These are phyloP conservation scores for Hyalella azteca DNA, from an alignment of 2,888 invertebrate genomes.

Conservation along the genomic window DNA sequence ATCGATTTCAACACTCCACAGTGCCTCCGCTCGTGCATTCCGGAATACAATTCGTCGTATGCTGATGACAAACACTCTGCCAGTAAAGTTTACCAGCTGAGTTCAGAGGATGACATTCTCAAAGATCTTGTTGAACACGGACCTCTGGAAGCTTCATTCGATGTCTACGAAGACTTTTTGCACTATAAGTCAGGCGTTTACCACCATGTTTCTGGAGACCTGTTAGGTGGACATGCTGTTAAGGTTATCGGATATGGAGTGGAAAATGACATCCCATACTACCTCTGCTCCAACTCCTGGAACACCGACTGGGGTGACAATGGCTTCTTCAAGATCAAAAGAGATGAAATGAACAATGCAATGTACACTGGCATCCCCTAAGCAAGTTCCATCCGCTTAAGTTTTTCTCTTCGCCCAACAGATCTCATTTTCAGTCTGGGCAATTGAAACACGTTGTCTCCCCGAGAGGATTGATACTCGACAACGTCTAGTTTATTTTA, in stretches of 20 bases:
- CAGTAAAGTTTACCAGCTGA: constrained; percentile 67
- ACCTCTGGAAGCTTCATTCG: constrained; percentile 87
- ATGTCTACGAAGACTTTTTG: constrained; percentile 84
- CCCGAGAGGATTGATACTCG: too few relatives aligned
- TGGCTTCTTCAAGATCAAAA: constrained; percentile 78
- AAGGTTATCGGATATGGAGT: constrained; percentile 90
- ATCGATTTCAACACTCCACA: constrained; percentile 75
- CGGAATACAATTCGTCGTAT: constrained; percentile 73
- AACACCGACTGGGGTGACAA: constrained; percentile 89
- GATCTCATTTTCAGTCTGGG: too few relatives aligned
- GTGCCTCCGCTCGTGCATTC: constrained; percentile 74
- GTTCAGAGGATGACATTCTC: constrained; percentile 72
- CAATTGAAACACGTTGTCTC: too few relatives aligned
- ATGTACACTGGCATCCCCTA: constrained; percentile 2
- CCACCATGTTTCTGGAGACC: constrained; percentile 75
- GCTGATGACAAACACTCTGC: constrained; percentile 78
- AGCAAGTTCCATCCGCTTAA: too few relatives aligned
- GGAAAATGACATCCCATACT: constrained; percentile 78
- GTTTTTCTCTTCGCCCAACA: too few relatives aligned
- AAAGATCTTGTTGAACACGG: constrained; percentile 82
- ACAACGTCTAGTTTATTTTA: too few relatives aligned
- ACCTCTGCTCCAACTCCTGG: constrained; percentile 93
- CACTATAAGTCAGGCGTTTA: constrained; percentile 81
- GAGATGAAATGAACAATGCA: constrained; percentile 68
- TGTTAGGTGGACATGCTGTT: constrained; percentile 85